Evolutionary conservation across 2,888 invertebrate species (phyloP).

Genomic region (Eilema depressum): DNA sequence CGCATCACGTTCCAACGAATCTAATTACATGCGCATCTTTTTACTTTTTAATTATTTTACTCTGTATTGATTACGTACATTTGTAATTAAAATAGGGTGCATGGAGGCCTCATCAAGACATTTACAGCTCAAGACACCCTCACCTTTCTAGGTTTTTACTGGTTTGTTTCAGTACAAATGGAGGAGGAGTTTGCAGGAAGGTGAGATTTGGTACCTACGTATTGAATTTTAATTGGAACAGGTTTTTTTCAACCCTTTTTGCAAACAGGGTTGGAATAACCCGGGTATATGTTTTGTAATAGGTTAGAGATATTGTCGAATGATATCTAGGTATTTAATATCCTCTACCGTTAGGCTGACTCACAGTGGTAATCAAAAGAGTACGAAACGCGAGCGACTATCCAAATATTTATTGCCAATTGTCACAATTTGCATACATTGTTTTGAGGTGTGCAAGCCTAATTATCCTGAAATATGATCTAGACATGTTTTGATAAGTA

Average conservation of each 20-base stretch:
- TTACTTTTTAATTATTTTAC: constrained; percentile 26
- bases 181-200: too few species aligned
- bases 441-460: background rate
- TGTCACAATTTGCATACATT: constrained; percentile 24
- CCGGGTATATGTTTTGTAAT: background rate
- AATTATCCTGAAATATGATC: too few species aligned
- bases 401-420: background rate
- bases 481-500: too few species aligned
- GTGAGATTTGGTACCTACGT: too few species aligned
- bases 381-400: constrained; percentile 41
- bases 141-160: too few species aligned
- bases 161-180: background rate
- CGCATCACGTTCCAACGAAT: constrained; percentile 40
- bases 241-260: background rate
- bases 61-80: background rate
- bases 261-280: background rate
- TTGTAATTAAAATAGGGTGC: background rate
- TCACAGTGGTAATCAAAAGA: constrained; percentile 52
- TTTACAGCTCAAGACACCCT: background rate
- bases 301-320: constrained; percentile 1
- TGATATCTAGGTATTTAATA: constrained; percentile 23
- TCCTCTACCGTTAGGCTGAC: constrained; percentile 38
- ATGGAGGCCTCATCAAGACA: background rate
- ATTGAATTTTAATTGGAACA: too few species aligned
- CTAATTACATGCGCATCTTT: constrained; percentile 49